Evolutionary conservation across 1,140 invertebrate species (phyloP).

Genomic region (Saxidomus purpurata): DNA sequence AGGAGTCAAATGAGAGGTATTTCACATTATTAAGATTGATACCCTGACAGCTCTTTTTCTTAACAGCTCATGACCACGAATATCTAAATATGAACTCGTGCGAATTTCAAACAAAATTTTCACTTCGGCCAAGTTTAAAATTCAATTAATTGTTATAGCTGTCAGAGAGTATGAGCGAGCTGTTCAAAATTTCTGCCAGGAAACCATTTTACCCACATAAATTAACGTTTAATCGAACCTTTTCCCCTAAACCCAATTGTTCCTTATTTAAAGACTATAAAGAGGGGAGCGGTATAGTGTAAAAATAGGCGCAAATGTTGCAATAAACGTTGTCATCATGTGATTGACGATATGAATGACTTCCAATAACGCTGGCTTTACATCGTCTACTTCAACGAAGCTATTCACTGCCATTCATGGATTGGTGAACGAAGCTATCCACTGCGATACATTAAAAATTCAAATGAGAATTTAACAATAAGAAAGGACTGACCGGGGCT

Average conservation of each 20-base stretch:
- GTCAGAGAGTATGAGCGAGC: not conserved
- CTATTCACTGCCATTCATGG: slow-evolving; percentile 13
- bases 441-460: not conserved
- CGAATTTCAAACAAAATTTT: slow-evolving; percentile 61
- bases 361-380: slow-evolving; percentile 25
- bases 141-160: slow-evolving; percentile 62
- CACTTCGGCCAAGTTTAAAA: slow-evolving; percentile 41
- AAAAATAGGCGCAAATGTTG: slow-evolving; percentile 53
- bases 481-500: not conserved
- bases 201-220: slow-evolving; percentile 59
- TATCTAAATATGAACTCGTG: slow-evolving; percentile 62
- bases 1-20: slow-evolving; percentile 14
- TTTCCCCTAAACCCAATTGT: slow-evolving; percentile 16
- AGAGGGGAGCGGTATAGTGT: slow-evolving; percentile 30
- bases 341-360: slow-evolving; percentile 26
- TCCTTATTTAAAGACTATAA: slow-evolving; percentile 39
- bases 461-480: not conserved
- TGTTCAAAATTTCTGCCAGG: not conserved
- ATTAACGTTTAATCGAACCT: slow-evolving; percentile 40
- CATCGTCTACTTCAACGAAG: not conserved
- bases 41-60: slow-evolving; percentile 28
- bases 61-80: slow-evolving; percentile 51
- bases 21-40: slow-evolving; percentile 43
- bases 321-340: slow-evolving; percentile 33
- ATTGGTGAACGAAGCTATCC: not conserved